phyloP scores from a whole-genome alignment of 2,888 invertebrate genomes.

The Quadriops clusia region DNA sequence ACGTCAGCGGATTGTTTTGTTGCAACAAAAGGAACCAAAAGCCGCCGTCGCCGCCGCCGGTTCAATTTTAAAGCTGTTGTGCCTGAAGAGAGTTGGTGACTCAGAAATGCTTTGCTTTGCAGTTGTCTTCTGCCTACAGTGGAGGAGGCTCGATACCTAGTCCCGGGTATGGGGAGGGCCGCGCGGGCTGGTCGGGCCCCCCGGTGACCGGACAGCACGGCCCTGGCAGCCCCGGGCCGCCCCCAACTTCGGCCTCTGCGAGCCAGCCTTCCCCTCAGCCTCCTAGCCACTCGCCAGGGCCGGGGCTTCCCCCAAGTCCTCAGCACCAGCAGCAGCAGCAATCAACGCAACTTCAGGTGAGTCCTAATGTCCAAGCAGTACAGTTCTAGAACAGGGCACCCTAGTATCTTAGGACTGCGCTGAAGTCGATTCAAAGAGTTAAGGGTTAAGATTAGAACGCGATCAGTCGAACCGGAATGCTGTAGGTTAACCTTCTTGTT shows the following conservation, averaged over 20 bases:
- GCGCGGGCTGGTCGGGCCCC: slow-evolving; percentile 32
- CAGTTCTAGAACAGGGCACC: no score
- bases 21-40: no score
- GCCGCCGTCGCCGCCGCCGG: no score
- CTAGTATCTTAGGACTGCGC: no score
- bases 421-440: slow-evolving; percentile 2
- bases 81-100: no score
- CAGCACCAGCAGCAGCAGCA: slow-evolving; percentile 45
- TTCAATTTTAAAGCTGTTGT: no score
- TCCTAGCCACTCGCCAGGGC: slow-evolving; percentile 39
- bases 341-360: slow-evolving; percentile 25
- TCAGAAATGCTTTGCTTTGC: no score
- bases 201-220: slow-evolving; percentile 31
- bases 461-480: neutral
- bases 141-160: slow-evolving; percentile 30
- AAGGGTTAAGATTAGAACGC: neutral
- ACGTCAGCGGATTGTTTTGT: no score
- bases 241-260: slow-evolving; percentile 29
- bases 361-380: slow-evolving; percentile 9
- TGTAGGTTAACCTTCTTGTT: neutral
- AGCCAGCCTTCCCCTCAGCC: slow-evolving; percentile 36
- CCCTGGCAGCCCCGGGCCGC: slow-evolving; percentile 29
- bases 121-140: slow-evolving; percentile 34
- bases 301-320: slow-evolving; percentile 45
- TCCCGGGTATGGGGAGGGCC: slow-evolving; percentile 31